phyloP scores from a whole-genome alignment of 2,113 vertebrate genomes.

The Spilogale gracilis region DNA sequence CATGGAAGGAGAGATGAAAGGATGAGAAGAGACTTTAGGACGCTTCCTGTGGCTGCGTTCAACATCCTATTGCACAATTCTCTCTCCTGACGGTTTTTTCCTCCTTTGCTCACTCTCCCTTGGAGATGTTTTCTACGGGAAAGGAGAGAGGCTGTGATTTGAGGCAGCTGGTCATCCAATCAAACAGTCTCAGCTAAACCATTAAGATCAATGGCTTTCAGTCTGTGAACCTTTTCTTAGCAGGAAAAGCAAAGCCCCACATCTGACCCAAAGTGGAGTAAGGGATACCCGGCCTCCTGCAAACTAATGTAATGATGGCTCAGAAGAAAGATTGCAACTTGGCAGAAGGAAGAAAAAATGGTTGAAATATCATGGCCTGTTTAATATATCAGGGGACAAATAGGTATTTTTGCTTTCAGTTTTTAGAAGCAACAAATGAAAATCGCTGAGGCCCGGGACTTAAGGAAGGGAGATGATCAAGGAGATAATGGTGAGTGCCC shows the following conservation, averaged over 20 bases:
- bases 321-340: not conserved
- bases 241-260: not conserved
- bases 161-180: not conserved
- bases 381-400: not conserved
- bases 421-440: conserved; percentile 42
- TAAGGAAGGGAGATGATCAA: not conserved
- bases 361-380: not conserved
- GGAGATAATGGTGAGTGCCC: not conserved
- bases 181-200: not conserved
- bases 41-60: not conserved
- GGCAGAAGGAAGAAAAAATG: not conserved
- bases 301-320: not conserved
- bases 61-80: not conserved
- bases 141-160: not conserved
- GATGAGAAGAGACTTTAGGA: not conserved
- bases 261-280: not conserved
- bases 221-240: not conserved
- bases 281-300: not conserved
- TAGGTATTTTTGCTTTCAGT: not conserved
- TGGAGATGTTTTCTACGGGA: not conserved
- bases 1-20: not conserved
- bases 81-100: not conserved
- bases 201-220: not conserved
- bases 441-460: not conserved
- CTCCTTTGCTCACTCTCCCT: not conserved